Evolutionary conservation across 2,888 invertebrate species (phyloP), one percentile per base, ranked within the genome.

Genomic region (Coleophora flavipennella): DNA sequence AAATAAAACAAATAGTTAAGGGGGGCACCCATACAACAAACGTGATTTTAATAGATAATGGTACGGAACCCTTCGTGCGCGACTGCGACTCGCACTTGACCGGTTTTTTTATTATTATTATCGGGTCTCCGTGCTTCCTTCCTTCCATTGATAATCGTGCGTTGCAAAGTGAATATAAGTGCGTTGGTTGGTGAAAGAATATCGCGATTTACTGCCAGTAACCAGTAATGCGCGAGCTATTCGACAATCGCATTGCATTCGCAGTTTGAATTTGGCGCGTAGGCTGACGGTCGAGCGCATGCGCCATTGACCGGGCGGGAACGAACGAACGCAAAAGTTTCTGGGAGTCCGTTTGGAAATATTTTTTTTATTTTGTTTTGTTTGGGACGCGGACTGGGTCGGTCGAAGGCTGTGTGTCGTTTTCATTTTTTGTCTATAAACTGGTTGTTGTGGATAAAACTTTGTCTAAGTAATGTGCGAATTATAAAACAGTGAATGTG

Each of bases 211-310:
- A 42, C 44, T 45, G 38, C 39, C 45, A 42, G 38, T 42, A 37
- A 35, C 39, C 45, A 42, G 38, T 42, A 37, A 35, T 41, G 31
- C 48, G 49, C 50, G 42, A 44, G 38, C 42, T 40, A 44, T 45
- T 46, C 48, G 41, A 47, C 42, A 43, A 45, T 38, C 35, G 34
- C 45, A 45, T 38, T 35, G 34, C 45, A 20, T 20, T 31, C 38
- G 36, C 70, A 72, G 74, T 81, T 81, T 68, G 71, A 79, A 81
- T 67, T 81, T 81, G 72, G 80, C 81, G 81, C 77, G 72, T 61
- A 55, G 53, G 53, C 60, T 53, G 45, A 50, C 55, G 55, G 57
- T 55, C 67, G 59, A 9, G 61, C 55, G 63, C 62, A 60, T 63
- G 59, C 64, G 67, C 69, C 63, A 68, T 61, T 29, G 39, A 26